Conservation (phyloP, 2,113 vertebrate genomes). For the Istiophorus platypterus region DNA sequence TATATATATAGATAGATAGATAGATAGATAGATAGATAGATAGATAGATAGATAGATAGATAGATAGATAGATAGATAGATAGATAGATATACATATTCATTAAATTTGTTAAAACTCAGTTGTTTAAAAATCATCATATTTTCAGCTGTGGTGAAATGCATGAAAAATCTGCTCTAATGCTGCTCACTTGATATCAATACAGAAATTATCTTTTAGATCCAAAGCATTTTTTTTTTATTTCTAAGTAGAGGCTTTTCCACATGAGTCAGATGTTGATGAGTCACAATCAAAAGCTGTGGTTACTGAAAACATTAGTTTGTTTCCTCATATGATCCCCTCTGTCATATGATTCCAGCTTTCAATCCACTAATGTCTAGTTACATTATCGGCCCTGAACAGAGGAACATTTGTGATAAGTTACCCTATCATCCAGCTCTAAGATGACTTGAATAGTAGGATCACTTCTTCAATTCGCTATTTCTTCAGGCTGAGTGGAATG, state of each 20-base stretch:
- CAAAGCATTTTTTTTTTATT: constrained; percentile 8
- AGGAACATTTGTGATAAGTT: constrained; percentile 41
- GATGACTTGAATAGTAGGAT: neutral
- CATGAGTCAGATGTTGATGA: constrained; percentile 69
- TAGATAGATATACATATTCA: neutral
- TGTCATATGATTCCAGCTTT: constrained; percentile 61
- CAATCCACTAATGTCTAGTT: constrained; percentile 4
- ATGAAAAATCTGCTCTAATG: constrained; percentile 11
- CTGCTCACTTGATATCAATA: constrained; percentile 36
- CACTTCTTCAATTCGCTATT: neutral
- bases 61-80: no score
- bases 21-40: no score
- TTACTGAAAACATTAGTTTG: constrained; percentile 49
- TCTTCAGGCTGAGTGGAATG: neutral
- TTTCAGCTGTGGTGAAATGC: constrained; percentile 2
- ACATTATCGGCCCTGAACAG: constrained; percentile 29
- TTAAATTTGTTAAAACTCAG: neutral
- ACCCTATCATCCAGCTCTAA: neutral
- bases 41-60: no score
- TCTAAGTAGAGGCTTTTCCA: constrained; percentile 38
- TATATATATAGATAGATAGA: no score
- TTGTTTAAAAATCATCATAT: neutral
- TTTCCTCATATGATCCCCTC: constrained; percentile 55
- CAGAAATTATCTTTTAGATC: constrained; percentile 1
- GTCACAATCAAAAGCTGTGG: constrained; percentile 53